These are phyloP conservation scores for Nysson spinosus DNA, from an alignment of 2,888 invertebrate genomes.

Conservation along the genomic window DNA sequence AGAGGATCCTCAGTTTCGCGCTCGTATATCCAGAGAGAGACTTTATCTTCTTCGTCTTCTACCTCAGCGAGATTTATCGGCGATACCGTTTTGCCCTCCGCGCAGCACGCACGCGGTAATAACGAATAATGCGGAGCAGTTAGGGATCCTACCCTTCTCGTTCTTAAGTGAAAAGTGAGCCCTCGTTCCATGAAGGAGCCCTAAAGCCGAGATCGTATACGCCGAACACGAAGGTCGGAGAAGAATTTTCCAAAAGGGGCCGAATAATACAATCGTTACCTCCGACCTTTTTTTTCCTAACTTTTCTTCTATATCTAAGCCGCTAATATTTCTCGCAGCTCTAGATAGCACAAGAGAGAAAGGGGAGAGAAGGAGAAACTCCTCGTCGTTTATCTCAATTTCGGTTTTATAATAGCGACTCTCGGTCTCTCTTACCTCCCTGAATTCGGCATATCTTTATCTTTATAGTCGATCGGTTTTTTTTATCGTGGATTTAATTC, in stretches of 20 bases:
- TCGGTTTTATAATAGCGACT: background rate
- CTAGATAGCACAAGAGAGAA: too few species aligned
- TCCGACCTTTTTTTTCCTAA: constrained; percentile 20
- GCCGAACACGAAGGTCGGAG: constrained; percentile 40
- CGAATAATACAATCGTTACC: constrained; percentile 59
- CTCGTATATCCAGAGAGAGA: constrained; percentile 36
- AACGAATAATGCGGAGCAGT: constrained; percentile 62
- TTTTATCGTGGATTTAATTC: too few species aligned
- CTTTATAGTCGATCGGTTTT: constrained; percentile 3
- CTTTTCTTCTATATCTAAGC: constrained; percentile 31
- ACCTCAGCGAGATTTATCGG: constrained; percentile 50
- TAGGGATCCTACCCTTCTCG: constrained; percentile 47
- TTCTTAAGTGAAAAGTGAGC: constrained; percentile 64
- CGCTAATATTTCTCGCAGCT: constrained; percentile 24
- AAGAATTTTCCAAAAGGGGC: constrained; percentile 47
- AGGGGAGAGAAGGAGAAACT: too few species aligned
- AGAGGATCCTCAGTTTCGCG: constrained; percentile 14
- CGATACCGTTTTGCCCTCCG: constrained; percentile 47
- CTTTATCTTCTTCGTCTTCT: constrained; percentile 39
- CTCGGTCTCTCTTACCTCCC: background rate
- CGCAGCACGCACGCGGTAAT: constrained; percentile 57
- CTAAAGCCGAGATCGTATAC: constrained; percentile 48
- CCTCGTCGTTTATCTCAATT: constrained; percentile 41
- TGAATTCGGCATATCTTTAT: background rate
- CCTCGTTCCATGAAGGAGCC: constrained; percentile 52